Conservation (phyloP, 2,888 invertebrate genomes). For the Polylopha cassiicola region DNA sequence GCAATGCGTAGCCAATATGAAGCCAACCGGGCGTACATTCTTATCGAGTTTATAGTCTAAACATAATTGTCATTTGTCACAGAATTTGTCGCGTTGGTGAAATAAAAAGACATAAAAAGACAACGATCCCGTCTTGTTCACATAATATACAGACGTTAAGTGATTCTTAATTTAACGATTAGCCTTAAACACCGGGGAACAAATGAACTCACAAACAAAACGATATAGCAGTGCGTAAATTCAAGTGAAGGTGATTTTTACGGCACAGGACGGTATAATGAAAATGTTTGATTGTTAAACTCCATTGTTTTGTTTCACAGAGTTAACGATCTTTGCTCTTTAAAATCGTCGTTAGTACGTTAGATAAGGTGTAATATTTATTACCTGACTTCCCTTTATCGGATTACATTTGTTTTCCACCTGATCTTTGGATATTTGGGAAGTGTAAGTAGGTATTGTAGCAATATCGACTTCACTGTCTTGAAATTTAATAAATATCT, state of each 20-base stretch:
- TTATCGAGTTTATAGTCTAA: too few relatives aligned
- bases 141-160: conserved; percentile 22
- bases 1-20: too few relatives aligned
- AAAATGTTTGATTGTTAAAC: conserved; percentile 55
- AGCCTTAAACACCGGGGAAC: conserved; percentile 40
- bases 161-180: conserved; percentile 40
- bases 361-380: conserved; percentile 17
- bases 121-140: too few relatives aligned
- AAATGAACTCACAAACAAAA: conserved; percentile 45
- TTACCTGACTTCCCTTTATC: conserved; percentile 8
- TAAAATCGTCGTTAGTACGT: conserved; percentile 18
- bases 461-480: too few relatives aligned
- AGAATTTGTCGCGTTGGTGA: too few relatives aligned
- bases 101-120: too few relatives aligned
- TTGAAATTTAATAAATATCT: too few relatives aligned
- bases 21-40: too few relatives aligned
- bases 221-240: conserved; percentile 51
- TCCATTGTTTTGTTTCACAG: conserved; percentile 50
- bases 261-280: conserved; percentile 44
- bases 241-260: conserved; percentile 51
- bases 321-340: conserved; percentile 38
- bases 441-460: too few relatives aligned
- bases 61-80: too few relatives aligned
- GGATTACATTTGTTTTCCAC: conserved; percentile 8
- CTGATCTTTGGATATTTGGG: conserved; percentile 1